Conservation (phyloP, 64 coral and sea anemone species). For the Hydrozoanthus tunicans region DNA sequence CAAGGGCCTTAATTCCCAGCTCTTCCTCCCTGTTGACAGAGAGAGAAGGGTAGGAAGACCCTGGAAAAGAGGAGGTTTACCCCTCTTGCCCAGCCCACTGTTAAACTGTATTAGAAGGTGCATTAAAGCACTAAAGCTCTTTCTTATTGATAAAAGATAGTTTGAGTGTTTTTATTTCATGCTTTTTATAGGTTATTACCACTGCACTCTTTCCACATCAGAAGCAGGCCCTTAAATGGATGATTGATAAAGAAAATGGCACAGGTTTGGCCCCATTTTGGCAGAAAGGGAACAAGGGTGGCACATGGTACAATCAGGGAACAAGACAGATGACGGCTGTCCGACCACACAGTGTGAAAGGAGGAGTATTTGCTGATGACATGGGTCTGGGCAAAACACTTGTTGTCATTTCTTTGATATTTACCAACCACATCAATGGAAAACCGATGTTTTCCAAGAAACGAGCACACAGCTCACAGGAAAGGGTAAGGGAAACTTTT, state of each 20-base stretch:
- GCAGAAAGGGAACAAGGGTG: neutral
- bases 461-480: neutral
- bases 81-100: too few relatives aligned
- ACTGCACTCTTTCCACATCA: constrained; percentile 79
- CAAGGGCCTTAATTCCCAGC: too few relatives aligned
- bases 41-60: too few relatives aligned
- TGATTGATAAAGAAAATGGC: constrained; percentile 83
- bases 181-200: constrained; percentile 59
- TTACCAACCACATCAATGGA: constrained; percentile 84
- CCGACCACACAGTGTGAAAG: constrained; percentile 64
- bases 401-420: constrained; percentile 74
- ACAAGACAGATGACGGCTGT: constrained; percentile 61
- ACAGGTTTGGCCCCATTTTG: constrained; percentile 83
- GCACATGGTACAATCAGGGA: constrained; percentile 84
- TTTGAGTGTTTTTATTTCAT: neutral
- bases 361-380: constrained; percentile 89
- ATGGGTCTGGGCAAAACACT: constrained; percentile 92
- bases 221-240: constrained; percentile 88
- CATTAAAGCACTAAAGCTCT: neutral
- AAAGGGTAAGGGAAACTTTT: constrained; percentile 13
- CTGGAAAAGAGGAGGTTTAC: too few relatives aligned
- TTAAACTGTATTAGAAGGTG: neutral
- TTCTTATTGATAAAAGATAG: neutral
- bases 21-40: too few relatives aligned
- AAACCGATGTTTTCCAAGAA: constrained; percentile 88